Evolutionary conservation across 2,888 invertebrate genomes (phyloP).

Genomic region (Zaprionus bogoriensis): DNA sequence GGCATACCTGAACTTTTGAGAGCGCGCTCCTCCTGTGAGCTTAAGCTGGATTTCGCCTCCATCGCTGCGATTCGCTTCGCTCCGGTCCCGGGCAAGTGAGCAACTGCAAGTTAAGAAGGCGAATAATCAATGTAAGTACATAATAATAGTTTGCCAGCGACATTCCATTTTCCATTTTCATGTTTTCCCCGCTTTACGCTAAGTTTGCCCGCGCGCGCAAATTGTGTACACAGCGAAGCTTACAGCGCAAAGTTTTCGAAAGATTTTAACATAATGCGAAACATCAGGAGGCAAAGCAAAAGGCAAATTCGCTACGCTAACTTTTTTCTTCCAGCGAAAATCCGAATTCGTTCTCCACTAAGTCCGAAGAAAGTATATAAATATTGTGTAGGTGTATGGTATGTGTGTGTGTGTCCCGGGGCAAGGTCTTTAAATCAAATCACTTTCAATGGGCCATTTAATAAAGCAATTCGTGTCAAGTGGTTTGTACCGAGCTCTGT

Average conservation of each 20-base stretch:
- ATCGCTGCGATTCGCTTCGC: conserved; percentile 31
- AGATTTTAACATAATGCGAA: conserved; percentile 52
- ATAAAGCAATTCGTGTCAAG: conserved; percentile 52
- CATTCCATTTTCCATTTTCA: conserved; percentile 41
- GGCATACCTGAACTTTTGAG: conserved; percentile 80
- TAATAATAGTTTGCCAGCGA: conserved; percentile 63
- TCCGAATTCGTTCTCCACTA: neutral
- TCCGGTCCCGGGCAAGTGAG: conserved; percentile 1
- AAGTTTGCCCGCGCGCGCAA: conserved; percentile 37
- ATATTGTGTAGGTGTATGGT: neutral
- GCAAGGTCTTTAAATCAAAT: conserved; percentile 27
- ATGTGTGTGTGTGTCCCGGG: neutral
- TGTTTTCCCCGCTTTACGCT: too few species aligned
- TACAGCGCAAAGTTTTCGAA: conserved; percentile 49
- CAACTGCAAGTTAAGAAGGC: conserved; percentile 62
- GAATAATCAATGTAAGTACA: conserved; percentile 69
- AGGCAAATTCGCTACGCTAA: neutral
- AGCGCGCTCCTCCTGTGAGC: conserved; percentile 79
- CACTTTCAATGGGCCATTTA: conserved; percentile 38
- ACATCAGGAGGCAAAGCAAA: conserved; percentile 3
- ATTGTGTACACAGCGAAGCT: conserved; percentile 38
- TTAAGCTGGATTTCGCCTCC: conserved; percentile 78
- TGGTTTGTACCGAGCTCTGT: conserved; percentile 33
- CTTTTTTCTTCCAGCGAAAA: neutral
- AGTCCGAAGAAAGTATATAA: neutral